A percentile compares a stretch with the other conserved stretches of the same genome.
These are phyloP conservation scores for Pithys albifrons DNA, from an alignment of 2,113 vertebrate species.

Conservation along the genomic window DNA sequence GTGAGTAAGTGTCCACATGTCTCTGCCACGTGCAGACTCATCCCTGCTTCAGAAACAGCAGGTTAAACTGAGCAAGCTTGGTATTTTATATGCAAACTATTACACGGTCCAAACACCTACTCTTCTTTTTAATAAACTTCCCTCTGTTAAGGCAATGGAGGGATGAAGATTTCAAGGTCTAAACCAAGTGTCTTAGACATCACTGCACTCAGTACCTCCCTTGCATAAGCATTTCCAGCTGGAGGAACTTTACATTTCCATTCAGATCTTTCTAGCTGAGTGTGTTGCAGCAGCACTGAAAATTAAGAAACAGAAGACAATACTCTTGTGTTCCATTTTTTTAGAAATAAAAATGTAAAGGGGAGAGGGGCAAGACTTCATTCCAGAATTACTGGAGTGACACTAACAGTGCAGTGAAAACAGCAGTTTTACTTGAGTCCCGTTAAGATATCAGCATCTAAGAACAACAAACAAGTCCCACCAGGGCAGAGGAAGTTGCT, in stretches of 20 bases:
- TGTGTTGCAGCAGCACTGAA: neutral
- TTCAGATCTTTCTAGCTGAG: neutral
- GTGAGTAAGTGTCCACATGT: rapidly evolving
- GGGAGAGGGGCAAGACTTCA: neutral
- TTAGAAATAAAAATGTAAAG: neutral
- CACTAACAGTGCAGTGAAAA: neutral
- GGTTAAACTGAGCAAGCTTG: neutral
- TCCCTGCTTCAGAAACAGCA: neutral
- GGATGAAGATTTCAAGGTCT: neutral
- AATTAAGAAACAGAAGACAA: neutral
- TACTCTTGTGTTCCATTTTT: neutral
- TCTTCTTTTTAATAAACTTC: neutral
- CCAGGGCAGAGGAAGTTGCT: neutral
- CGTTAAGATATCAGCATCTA: neutral
- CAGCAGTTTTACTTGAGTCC: neutral
- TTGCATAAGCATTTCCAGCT: neutral
- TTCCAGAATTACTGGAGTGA: neutral
- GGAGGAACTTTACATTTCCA: neutral
- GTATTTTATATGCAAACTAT: neutral
- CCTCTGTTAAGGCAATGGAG: neutral
- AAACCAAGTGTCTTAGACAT: neutral
- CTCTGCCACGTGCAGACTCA: neutral
- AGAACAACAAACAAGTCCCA: neutral
- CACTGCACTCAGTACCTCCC: neutral
- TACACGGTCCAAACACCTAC: neutral